Evolutionary conservation across 92 coral and sea anemone species (phyloP), one percentile per base, ranked within the genome.

Genomic region (Umimayanthus kanabou): DNA sequence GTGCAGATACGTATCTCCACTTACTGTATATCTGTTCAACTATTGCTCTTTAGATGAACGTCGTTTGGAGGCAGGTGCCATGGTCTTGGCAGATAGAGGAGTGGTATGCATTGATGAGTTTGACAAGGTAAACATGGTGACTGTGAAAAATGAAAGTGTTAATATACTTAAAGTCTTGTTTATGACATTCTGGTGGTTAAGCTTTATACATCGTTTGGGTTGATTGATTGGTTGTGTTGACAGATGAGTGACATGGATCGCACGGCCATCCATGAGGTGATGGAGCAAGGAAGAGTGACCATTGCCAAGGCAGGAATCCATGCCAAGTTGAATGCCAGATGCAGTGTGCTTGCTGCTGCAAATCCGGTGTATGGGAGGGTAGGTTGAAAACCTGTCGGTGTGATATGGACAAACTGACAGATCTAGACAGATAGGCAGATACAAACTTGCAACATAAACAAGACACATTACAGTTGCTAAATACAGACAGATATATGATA

Each of bases 331-430:
- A 97, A 97, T 85, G 99, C 99, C 1, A 93, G 99, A 47, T 97
- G 99, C 87, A 93, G 97, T 85, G 99, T 97, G 23, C 93, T 97
- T 67, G 99, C 99, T 15, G 99, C 99, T 23, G 99, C 99, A 16
- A 97, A 97, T 70, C 99, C 99, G 4, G 99, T 97, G 5, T 97
- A 94, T 93, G 99, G 99, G 72, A 95, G 98, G 95, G 99, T 95
- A 75, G 87, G 97, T 65, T 9, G 33, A 39, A 39, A 23, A n/a
- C 28, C 37, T n/a, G 15, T 20, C 6, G n/a, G n/a, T n/a, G n/a
- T 18, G 55, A 18, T 30, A 13, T 23, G 29, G 28, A 18, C 37
- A 22, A 45, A 22, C 22, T 7, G 40, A 4, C 18, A 26, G 9
- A 50, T 5, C 5, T 57, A 42, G 53, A 75, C 47, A 75, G 53